A percentile compares a stretch with the other conserved stretches of the same genome.
These are phyloP conservation scores for Xanthia togata DNA, from an alignment of 2,888 invertebrate genomes.

Conservation along the genomic window DNA sequence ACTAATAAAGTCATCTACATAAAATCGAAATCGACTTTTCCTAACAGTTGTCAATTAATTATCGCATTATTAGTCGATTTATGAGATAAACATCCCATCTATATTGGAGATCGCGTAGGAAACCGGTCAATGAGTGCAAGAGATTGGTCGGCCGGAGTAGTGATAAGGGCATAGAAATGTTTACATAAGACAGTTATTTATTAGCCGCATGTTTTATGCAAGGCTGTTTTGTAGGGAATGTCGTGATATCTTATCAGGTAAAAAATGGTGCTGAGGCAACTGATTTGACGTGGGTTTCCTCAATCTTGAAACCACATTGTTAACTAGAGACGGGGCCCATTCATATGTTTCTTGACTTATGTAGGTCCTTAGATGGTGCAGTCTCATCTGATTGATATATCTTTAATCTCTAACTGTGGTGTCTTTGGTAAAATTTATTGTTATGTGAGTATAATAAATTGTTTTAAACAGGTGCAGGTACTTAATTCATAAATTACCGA, in stretches of 20 bases:
- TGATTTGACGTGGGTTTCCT: constrained; percentile 17
- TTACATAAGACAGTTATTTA: constrained; percentile 46
- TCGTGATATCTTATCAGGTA: constrained; percentile 37
- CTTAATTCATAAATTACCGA: background rate
- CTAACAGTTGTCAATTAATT: constrained; percentile 42
- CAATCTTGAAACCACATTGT: constrained; percentile 17
- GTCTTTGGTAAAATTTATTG: background rate
- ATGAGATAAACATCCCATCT: constrained; percentile 54
- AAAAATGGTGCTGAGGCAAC: constrained; percentile 27
- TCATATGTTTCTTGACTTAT: constrained; percentile 12
- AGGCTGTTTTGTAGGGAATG: constrained; percentile 41
- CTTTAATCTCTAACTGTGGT: background rate
- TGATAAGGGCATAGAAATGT: constrained; percentile 53
- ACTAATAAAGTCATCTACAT: constrained; percentile 50
- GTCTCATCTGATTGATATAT: background rate
- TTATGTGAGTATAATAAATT: background rate
- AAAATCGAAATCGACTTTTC: constrained; percentile 49
- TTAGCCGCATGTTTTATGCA: constrained; percentile 49
- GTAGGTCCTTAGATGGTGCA: background rate
- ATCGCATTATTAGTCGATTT: constrained; percentile 56
- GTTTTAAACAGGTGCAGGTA: background rate
- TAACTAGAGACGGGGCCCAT: background rate
- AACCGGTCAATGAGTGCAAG: constrained; percentile 55
- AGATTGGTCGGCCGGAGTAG: constrained; percentile 35
- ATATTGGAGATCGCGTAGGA: constrained; percentile 47